Percentiles rank a stretch among this genome's conserved stretches.
These are phyloP conservation scores for Osmerus eperlanus DNA, from an alignment of 2,113 vertebrate genomes.

Conservation along the genomic window DNA sequence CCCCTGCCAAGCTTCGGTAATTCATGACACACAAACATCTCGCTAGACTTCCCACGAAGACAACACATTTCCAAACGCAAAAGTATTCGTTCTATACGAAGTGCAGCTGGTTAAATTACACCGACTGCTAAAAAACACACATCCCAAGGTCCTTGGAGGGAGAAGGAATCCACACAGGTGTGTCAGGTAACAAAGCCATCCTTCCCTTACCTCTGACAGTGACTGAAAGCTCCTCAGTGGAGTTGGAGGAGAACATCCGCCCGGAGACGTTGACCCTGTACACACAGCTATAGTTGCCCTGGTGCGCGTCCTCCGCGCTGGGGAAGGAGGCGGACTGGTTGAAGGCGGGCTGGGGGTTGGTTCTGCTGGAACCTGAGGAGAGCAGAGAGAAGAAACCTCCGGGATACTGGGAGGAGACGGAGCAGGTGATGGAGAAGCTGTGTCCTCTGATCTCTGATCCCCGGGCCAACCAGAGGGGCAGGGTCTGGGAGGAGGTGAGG, in stretches of 20 bases:
- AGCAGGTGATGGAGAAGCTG: conserved; percentile 20
- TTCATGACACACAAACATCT: too few species aligned
- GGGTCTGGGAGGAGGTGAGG: not conserved
- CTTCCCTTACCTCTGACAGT: not conserved
- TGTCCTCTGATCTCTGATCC: conserved; percentile 5
- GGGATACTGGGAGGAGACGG: conserved; percentile 5
- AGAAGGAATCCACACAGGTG: not conserved
- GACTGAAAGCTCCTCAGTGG: not conserved
- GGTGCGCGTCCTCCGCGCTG: conserved; percentile 4
- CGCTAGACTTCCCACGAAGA: too few species aligned
- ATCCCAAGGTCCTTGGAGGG: not conserved
- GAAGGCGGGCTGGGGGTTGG: not conserved
- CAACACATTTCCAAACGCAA: too few species aligned
- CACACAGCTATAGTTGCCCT: conserved; percentile 23
- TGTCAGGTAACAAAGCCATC: not conserved
- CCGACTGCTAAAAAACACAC: too few species aligned
- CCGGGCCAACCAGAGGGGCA: not conserved
- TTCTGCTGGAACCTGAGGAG: not conserved
- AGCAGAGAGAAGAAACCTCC: conserved; percentile 6
- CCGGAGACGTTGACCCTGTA: not conserved
- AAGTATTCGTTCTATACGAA: too few species aligned
- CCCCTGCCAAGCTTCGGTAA: too few species aligned
- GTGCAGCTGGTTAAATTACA: too few species aligned
- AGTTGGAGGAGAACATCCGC: not conserved
- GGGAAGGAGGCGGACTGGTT: conserved; percentile 11